phyloP scores from a whole-genome alignment of 2,888 invertebrate genomes.

The Hecatera dysodea region DNA sequence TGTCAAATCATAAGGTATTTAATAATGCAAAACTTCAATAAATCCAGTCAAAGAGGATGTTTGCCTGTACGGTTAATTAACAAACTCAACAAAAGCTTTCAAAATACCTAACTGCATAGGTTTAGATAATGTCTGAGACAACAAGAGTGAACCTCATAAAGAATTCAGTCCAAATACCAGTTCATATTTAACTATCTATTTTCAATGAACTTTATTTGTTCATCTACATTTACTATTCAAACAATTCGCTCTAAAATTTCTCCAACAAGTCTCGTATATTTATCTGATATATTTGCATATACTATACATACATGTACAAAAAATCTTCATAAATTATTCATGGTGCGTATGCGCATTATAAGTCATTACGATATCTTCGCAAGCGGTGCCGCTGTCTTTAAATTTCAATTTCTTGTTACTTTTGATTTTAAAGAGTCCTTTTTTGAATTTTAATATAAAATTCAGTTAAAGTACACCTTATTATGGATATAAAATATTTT shows the following conservation, averaged over 20 bases:
- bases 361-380: conserved; percentile 72
- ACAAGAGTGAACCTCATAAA: conserved; percentile 45
- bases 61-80: conserved; percentile 49
- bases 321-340: conserved; percentile 75
- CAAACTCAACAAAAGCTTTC: conserved; percentile 47
- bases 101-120: conserved; percentile 27
- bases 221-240: conserved; percentile 54
- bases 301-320: conserved; percentile 64
- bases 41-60: conserved; percentile 37
- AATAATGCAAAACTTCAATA: neutral
- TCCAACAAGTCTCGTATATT: conserved; percentile 47
- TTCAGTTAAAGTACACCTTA: conserved; percentile 60
- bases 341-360: conserved; percentile 70
- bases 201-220: conserved; percentile 55
- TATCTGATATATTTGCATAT: conserved; percentile 62
- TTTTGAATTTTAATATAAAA: conserved; percentile 64
- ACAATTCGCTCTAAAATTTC: conserved; percentile 62
- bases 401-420: conserved; percentile 73
- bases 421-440: conserved; percentile 60
- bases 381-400: conserved; percentile 65
- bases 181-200: conserved; percentile 46
- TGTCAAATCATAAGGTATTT: neutral
- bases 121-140: conserved; percentile 38
- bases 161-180: conserved; percentile 48
- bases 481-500: conserved; percentile 55